Evolutionary conservation across 1,140 invertebrate genomes (phyloP), one percentile per base, ranked within the genome.

Genomic region (Drosophila pseudoananassae): DNA sequence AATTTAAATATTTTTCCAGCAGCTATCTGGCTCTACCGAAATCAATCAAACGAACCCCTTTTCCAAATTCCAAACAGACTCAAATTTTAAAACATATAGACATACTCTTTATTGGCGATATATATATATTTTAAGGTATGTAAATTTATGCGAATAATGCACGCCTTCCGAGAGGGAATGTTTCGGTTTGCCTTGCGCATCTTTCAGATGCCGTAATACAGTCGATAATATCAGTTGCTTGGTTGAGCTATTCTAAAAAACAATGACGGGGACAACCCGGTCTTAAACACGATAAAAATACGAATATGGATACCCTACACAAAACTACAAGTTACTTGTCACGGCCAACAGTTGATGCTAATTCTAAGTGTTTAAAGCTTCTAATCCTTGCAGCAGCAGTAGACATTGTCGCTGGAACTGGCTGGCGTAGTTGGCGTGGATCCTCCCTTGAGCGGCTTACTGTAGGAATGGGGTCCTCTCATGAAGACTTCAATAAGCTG

Each of bases 401-500:
- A 88, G 5, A 88, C 78, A 79, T 88, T 88, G 12, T 88, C 83
- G 61, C 78, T 85, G 55, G 82, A 85, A 70, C 82, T 85, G 17
- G 64, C 59, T 40, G 82, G 82, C 1, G 82, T 85, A 29, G 74
- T 53, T 47, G 83, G 76, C 29, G 56, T 56, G 33, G 33, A 56
- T 4, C 25, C 59, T 25, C 29, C 51, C 33, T 88, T 88, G 29
- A 50, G 61, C 6, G 78, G 78, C 57, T 89, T 91, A 45, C 65
- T 87, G 45, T 90, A 91, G 64, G 77, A 80, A 79, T 91, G 76
- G 45, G 91, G 90, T 23, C 93, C 92, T 52, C 93, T 92, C 66
- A 93, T 93, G 64, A 93, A 94, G 6, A 94, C 93, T 78, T 93
- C 93, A 58, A 94, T 80, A 25, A 94, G 74, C 84, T 94, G 93